A percentile compares a stretch with the other conserved stretches of the same genome.
phyloP scores from a whole-genome alignment of 2,888 invertebrate genomes.

The Lasioglossum malachurum region DNA sequence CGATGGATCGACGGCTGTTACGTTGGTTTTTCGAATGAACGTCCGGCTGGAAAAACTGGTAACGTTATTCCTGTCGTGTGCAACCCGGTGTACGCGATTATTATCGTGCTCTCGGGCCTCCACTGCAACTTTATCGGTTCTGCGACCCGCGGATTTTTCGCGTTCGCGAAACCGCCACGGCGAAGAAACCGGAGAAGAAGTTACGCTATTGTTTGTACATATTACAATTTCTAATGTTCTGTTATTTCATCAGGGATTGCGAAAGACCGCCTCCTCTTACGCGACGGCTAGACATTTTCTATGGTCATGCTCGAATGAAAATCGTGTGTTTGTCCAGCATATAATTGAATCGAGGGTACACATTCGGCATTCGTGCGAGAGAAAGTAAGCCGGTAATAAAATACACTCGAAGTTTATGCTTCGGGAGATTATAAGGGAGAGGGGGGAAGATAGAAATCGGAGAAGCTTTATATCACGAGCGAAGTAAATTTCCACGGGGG shows the following conservation, averaged over 20 bases:
- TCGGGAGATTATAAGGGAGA: not conserved
- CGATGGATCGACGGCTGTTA: not conserved
- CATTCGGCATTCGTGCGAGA: not conserved
- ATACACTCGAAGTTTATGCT: not conserved
- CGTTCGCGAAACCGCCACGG: not conserved
- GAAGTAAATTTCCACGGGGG: not conserved
- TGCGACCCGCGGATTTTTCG: constrained; percentile 14
- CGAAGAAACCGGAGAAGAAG: not conserved
- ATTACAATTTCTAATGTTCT: not conserved
- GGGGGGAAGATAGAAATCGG: not conserved
- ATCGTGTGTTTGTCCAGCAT: not conserved
- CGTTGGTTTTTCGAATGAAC: not conserved
- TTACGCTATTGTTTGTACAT: not conserved
- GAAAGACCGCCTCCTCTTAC: not conserved
- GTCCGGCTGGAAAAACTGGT: constrained; percentile 12
- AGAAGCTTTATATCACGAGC: not conserved
- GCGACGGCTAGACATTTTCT: not conserved
- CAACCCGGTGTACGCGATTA: constrained; percentile 21
- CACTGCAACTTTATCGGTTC: constrained; percentile 22
- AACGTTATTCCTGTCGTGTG: constrained; percentile 8
- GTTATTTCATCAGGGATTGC: not conserved
- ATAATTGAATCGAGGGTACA: not conserved
- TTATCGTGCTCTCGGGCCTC: not conserved
- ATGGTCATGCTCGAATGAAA: not conserved
- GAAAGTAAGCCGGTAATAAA: not conserved